Conservation (phyloP, 2,797 vertebrate genomes). For the Geotrypetes seraphini region DNA sequence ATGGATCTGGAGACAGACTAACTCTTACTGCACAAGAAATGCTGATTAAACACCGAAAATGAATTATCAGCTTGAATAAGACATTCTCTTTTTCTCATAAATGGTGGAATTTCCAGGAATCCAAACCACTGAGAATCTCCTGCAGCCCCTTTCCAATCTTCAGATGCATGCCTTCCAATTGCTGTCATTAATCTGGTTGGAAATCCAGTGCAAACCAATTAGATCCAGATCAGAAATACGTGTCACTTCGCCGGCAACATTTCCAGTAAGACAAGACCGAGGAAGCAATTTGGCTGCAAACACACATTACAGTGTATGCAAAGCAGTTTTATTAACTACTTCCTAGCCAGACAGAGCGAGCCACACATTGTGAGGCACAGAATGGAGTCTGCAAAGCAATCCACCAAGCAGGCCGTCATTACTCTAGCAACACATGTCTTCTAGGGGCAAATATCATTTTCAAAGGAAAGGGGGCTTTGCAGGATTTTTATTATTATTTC, state of each 20-base stretch:
- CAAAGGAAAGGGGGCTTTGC: too few relatives aligned
- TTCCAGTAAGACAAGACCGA: not conserved
- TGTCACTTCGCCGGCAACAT: not conserved
- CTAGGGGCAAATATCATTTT: too few relatives aligned
- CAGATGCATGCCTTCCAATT: not conserved
- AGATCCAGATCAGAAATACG: not conserved
- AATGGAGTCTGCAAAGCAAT: too few relatives aligned
- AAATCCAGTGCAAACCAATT: not conserved
- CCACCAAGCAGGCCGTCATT: too few relatives aligned
- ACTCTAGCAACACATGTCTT: too few relatives aligned
- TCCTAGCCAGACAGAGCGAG: not conserved
- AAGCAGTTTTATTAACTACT: too few relatives aligned
- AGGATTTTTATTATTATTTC: too few relatives aligned
- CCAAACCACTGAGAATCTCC: conserved; percentile 5
- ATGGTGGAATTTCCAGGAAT: not conserved
- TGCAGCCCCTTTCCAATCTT: not conserved
- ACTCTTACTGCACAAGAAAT: too few relatives aligned
- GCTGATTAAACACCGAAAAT: too few relatives aligned
- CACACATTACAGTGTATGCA: too few relatives aligned
- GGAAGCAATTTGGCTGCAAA: rapidly evolving
- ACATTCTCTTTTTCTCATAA: not conserved
- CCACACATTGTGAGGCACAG: not conserved
- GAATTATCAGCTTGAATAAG: too few relatives aligned
- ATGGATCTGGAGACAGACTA: too few relatives aligned
- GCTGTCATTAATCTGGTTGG: conserved; percentile 2